These are phyloP conservation scores for Ophiothrix spiculata DNA, from an alignment of 35 echinoderm and acorn worm genomes.

Conservation along the genomic window DNA sequence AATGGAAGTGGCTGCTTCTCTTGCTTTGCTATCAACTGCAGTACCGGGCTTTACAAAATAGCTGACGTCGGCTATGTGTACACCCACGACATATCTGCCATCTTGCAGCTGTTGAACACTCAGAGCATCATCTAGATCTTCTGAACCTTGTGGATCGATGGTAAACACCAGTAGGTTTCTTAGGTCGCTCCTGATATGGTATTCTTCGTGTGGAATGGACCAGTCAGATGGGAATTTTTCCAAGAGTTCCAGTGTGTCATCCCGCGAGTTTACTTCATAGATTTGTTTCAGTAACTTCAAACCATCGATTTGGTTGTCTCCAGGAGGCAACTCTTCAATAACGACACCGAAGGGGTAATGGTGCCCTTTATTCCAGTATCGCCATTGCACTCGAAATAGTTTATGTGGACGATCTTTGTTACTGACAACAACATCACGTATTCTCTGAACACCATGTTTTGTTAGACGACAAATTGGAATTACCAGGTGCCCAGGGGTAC, in stretches of 20 bases:
- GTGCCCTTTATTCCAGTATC: conserved; percentile 31
- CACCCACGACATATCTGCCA: conserved; percentile 41
- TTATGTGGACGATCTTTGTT: conserved; percentile 67
- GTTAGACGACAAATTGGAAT: conserved; percentile 20
- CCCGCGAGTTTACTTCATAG: conserved; percentile 49
- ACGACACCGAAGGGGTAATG: conserved; percentile 72
- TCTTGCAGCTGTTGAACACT: conserved; percentile 42
- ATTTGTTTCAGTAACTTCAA: conserved; percentile 77
- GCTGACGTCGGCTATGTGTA: conserved; percentile 85
- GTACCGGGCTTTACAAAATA: conserved; percentile 42
- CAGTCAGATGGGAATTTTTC: conserved; percentile 47
- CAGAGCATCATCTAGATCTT: conserved; percentile 75
- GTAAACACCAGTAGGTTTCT: conserved; percentile 57
- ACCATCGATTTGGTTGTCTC: conserved; percentile 34
- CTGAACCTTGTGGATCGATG: conserved; percentile 59
- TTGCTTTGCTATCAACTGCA: conserved; percentile 51
- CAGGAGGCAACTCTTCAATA: conserved; percentile 53
- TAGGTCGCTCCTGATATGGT: conserved; percentile 47
- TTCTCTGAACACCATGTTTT: not conserved
- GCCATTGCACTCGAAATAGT: conserved; percentile 55
- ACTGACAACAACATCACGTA: conserved; percentile 33
- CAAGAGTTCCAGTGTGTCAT: conserved; percentile 28
- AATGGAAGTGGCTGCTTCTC: conserved; percentile 40
- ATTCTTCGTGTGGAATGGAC: conserved; percentile 67
- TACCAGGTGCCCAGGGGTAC: not conserved